These are phyloP conservation scores for Cardiocondyla obscurior DNA, from an alignment of 1,140 invertebrate species.

Conservation along the genomic window DNA sequence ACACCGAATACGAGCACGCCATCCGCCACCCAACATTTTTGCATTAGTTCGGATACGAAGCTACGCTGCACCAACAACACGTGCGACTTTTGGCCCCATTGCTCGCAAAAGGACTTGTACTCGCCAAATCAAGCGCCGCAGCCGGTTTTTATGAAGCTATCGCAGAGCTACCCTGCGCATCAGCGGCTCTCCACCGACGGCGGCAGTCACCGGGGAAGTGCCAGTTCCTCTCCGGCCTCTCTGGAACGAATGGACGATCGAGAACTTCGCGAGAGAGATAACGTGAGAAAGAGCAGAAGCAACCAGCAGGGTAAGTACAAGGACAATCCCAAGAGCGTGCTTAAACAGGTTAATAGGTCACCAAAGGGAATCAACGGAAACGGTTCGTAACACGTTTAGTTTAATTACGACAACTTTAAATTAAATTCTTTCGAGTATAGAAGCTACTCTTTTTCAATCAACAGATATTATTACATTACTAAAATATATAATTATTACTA, in stretches of 20 bases:
- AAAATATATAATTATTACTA: no score
- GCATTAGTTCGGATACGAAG: slow-evolving; percentile 75
- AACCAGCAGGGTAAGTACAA: slow-evolving; percentile 62
- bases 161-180: slow-evolving; percentile 85
- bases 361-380: slow-evolving; percentile 67
- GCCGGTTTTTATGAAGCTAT: slow-evolving; percentile 83
- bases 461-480: neutral
- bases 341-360: slow-evolving; percentile 70
- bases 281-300: slow-evolving; percentile 62
- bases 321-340: slow-evolving; percentile 72
- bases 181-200: slow-evolving; percentile 76
- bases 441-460: neutral
- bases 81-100: slow-evolving; percentile 86
- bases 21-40: slow-evolving; percentile 71
- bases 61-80: slow-evolving; percentile 84
- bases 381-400: slow-evolving; percentile 46
- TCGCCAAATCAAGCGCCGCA: slow-evolving; percentile 74
- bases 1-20: slow-evolving; percentile 78
- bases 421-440: neutral
- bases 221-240: slow-evolving; percentile 78
- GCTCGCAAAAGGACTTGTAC: slow-evolving; percentile 83
- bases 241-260: slow-evolving; percentile 79
- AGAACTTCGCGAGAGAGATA: slow-evolving; percentile 64
- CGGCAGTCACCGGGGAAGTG: slow-evolving; percentile 72
- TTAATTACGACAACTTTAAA: neutral